A percentile compares a stretch with the other conserved stretches of the same genome.
phyloP scores from a whole-genome alignment of 2,888 invertebrate genomes.

The Machimus atricapillus region DNA sequence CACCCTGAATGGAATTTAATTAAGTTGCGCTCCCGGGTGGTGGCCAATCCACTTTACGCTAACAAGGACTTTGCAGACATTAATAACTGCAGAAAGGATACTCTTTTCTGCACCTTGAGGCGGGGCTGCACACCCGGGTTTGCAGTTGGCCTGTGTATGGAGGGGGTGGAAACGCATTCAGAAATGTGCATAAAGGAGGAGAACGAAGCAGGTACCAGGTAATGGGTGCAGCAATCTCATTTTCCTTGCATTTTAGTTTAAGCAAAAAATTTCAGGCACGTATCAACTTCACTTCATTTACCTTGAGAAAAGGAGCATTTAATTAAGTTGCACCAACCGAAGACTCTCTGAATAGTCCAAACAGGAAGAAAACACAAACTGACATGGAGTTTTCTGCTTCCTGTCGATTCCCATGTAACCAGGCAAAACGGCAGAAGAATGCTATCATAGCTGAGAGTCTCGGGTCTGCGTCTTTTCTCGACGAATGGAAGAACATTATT shows the following conservation, averaged over 20 bases:
- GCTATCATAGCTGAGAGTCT: background rate
- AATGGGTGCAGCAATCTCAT: conserved; percentile 10
- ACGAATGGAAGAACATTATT: background rate
- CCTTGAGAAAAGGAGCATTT: background rate
- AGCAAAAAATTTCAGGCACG: background rate
- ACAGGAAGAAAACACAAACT: conserved; percentile 3
- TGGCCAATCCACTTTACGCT: background rate
- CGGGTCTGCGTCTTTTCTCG: background rate
- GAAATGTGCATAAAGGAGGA: background rate
- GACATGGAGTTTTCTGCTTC: background rate
- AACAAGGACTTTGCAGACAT: background rate
- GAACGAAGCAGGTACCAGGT: background rate
- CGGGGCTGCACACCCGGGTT: background rate
- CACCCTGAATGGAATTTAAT: background rate
- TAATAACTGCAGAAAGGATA: background rate
- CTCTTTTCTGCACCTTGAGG: background rate
- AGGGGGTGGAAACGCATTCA: background rate
- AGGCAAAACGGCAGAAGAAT: background rate
- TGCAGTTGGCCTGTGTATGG: background rate
- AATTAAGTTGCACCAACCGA: background rate
- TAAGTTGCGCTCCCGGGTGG: background rate
- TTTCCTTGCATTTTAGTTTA: background rate
- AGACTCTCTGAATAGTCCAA: background rate
- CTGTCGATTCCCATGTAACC: background rate
- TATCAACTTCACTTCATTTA: background rate